Evolutionary conservation across 2,113 vertebrate species (phyloP), one percentile per base, ranked within the genome.

Genomic region (Pseudorasbora parva): DNA sequence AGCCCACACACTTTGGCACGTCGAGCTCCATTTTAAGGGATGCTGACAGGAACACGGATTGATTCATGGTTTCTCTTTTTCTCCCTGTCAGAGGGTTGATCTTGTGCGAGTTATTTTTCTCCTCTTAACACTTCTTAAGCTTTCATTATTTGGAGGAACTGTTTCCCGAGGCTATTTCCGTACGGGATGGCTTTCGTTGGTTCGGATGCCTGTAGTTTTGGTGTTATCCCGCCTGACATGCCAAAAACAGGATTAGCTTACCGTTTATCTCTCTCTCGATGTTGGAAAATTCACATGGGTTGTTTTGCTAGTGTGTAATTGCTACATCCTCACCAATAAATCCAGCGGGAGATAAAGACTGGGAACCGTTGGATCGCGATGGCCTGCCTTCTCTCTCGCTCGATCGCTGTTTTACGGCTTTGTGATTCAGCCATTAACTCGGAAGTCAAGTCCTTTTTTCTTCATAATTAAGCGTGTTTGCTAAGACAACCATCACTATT

Each of bases 91-190:
- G 47, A 37, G 59, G 49, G 15, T 41, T 25, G 66, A 43, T 84
- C 73, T 81, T 62, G 45, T 75, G 19, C 12, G 41, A 75, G 78
- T 74, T 64, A 15, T 69, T 69, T 82, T 86, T 82, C 82, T 17
- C 9, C 33, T 64, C 77, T 78, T 17, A 82, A 78, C 68, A 69
- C 47, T 59, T 81, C 68, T 59, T 47, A 78, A 84, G 62, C 57
- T 78, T 87, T 89, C 47, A 77, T 86, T 84, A 86, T 89, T 84
- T 79, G 82, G 57, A 60, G 45, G 41, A 81, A 73, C 21, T 43
- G 43, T 78, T 85, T 77, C 81, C 85, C 3, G 37, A 78, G 64
- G 72, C 64, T 57, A 78, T 82, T 72, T 78, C 30, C 30, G 17
- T 30, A 79, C 84, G 78, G 15, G 41, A 17, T 45, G 15, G 37